These are phyloP conservation scores for Toxotes lorentzi DNA, from an alignment of 2,797 vertebrate species.

Conservation along the genomic window DNA sequence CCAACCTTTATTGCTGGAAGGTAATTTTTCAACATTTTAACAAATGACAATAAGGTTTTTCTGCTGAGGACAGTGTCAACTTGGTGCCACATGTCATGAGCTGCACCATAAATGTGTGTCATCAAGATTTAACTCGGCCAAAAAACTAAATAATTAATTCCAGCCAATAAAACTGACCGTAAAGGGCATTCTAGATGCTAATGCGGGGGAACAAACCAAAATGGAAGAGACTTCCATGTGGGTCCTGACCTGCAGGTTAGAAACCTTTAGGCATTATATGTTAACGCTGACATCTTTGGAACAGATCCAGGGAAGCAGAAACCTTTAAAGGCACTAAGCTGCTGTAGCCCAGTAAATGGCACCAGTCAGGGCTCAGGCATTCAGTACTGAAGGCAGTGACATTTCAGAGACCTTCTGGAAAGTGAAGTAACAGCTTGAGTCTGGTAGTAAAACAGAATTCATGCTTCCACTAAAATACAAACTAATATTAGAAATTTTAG, in stretches of 20 bases:
- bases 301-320: conserved; percentile 55
- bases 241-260: conserved; percentile 20
- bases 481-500: not conserved
- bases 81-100: not conserved
- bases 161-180: not conserved
- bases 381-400: conserved; percentile 64
- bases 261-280: conserved; percentile 38
- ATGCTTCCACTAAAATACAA: conserved; percentile 8
- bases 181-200: not conserved
- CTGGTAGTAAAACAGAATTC: conserved; percentile 25
- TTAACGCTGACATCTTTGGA: conserved; percentile 53
- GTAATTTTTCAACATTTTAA: not conserved
- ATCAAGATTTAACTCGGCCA: not conserved
- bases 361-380: conserved; percentile 47
- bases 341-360: conserved; percentile 63
- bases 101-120: not conserved
- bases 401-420: conserved; percentile 70
- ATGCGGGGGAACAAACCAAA: not conserved
- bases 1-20: not conserved
- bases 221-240: not conserved
- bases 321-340: conserved; percentile 59
- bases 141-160: not conserved
- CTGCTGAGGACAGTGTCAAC: no score
- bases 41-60: no score
- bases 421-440: conserved; percentile 55